Evolutionary conservation across 2,113 vertebrate species (phyloP).

Genomic region (Erpornis zantholeuca): DNA sequence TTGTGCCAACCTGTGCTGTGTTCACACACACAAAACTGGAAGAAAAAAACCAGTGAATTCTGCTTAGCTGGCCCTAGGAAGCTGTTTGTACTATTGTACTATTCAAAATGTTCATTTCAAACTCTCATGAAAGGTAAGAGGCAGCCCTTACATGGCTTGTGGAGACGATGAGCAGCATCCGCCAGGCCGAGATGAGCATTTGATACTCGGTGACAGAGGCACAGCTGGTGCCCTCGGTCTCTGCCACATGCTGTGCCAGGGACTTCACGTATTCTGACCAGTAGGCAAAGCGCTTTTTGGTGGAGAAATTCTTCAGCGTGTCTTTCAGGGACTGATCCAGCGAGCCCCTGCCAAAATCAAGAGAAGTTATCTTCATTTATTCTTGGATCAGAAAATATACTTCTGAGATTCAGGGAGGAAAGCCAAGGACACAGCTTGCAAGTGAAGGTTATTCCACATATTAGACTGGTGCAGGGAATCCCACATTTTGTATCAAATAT

Average conservation of each 20-base stretch:
- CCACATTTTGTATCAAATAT: not conserved
- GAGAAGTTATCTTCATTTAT: constrained; percentile 20
- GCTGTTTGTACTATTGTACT: fast-evolving
- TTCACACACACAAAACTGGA: not conserved
- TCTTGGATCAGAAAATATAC: not conserved
- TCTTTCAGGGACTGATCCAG: constrained; percentile 91
- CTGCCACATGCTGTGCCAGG: constrained; percentile 82
- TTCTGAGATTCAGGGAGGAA: not conserved
- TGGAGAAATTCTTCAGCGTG: constrained; percentile 85
- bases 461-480: not conserved
- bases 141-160: constrained; percentile 83
- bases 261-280: constrained; percentile 94
- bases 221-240: constrained; percentile 82
- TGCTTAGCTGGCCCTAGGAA: not conserved
- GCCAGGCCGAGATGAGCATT: constrained; percentile 93
- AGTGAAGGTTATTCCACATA: constrained; percentile 1
- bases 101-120: not conserved
- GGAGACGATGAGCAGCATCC: constrained; percentile 91
- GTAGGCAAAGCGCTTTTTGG: constrained; percentile 87
- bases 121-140: not conserved
- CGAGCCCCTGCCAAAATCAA: constrained; percentile 78
- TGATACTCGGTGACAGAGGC: constrained; percentile 83
- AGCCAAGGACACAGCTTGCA: not conserved
- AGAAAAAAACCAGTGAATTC: not conserved
- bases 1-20: not conserved